Base-by-base conservation (phyloP, 1,140 invertebrate species). In the Sitophilus oryzae region DNA sequence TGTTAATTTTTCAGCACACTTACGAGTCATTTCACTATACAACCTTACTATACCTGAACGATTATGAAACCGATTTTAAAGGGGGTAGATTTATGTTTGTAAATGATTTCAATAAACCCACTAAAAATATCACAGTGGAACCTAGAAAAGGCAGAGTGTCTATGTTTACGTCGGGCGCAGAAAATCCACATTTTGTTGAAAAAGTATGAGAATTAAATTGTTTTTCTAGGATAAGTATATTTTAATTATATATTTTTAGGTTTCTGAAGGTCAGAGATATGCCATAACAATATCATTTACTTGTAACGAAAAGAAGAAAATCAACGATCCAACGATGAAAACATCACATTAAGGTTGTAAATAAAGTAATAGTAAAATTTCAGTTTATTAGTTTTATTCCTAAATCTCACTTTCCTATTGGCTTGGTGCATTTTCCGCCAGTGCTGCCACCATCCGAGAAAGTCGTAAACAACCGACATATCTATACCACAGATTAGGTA, bases 11-110 rank as follows among this genome's bases (percentile, higher is more conserved):
- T n/a, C 66, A 91, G 89, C 82, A 85, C 69, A 86, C 87, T 1
- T 91, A 92, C 64, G 78, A 85, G 67, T 83, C 86, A 52, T 92
- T 91, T 65, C 86, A 91, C 70, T 94, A 89, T 63, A 93, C 90
- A 10, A 83, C 88, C 2, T 68, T 93, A 4, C 67, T 94, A 1
- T 93, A 93, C 71, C 73, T 94, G 36, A 82, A 75, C 44, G 83
- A 90, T 71, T 91, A 81, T 69, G 77, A 74, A 18, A 71, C 74
- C 52, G 87, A 93, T 69, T 93, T 91, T 65, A 71, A 83, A 73
- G 89, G 89, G 22, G 91, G 91, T 15, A 70, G 85, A 66, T 90
- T 93, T 73, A 73, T 91, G 18, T 94, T 90, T 71, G 71, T 87
- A n/a, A 88, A 91, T 69, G 70, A 73, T 36, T 73, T 79, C 42